Base-by-base conservation (phyloP, 2,113 vertebrate genomes). In the Rousettus leschenaultii region DNA sequence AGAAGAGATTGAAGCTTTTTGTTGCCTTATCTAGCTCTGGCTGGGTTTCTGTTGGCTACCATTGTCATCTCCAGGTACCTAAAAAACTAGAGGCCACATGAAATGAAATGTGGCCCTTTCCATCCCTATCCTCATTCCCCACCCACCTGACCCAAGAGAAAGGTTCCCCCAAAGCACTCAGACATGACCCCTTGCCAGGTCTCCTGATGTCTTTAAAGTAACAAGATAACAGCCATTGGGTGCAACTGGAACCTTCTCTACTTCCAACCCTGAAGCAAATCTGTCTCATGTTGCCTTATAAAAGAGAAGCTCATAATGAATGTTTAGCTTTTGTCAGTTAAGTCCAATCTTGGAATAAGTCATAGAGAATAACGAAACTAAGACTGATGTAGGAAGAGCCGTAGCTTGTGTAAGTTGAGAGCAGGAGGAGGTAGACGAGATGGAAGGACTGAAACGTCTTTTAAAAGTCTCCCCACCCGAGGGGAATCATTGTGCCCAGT, bases 21-120 rank as follows among this genome's bases (percentile, higher is more conserved):
- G 98, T 99, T 99, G 98, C 98, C 98, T 99, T 99, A 99, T 98
- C 98, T 98, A 98, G 98, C 98, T 98, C 96, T 98, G 98, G 98
- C 98, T 98, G 98, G 98, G 98, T 98, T 98, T 98, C 98, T 98
- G 96, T 98, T 98, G 98, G 97, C 98, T 98, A 97, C 94, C 45
- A 48, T 96, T 97, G 96, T 98, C 97, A 98, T 98, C 97, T 97
- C 97, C 90, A 91, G 98, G 97, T 97, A 97, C 97, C 98, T 97
- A 96, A 93, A 97, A 82, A 96, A 89, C 96, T 66, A 86, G 96
- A 94, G 92, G 96, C 96, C 97, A 63, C 92, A 45, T 40, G 85
- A 48, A 78, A 51, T 68, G 68, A 55, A 86, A 10, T 48, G 80
- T 98, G 98, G 98, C 97, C 97, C 84, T 4, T 86, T 91, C 55